Conservation (phyloP, 2,113 vertebrate genomes). For the Connochaetes taurinus region DNA sequence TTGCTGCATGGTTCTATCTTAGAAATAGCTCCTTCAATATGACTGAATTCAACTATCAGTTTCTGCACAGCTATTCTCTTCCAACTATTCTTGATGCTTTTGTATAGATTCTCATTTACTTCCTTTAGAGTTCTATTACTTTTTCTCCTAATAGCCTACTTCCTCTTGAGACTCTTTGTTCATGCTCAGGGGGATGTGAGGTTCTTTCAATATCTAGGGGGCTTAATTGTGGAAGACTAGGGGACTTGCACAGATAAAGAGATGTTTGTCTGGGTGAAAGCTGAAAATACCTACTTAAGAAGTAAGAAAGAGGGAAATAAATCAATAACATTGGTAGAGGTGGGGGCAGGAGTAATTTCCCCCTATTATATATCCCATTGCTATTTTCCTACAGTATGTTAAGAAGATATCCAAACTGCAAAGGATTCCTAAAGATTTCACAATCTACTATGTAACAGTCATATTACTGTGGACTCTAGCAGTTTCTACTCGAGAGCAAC, state of each 20-base stretch:
- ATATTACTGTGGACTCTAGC: neutral
- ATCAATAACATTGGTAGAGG: neutral
- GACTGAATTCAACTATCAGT: slow-evolving; percentile 3
- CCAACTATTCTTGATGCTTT: slow-evolving; percentile 21
- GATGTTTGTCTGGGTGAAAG: slow-evolving; percentile 18
- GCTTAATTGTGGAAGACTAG: slow-evolving; percentile 31
- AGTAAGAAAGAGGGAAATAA: slow-evolving; percentile 19
- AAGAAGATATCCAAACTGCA: slow-evolving; percentile 28
- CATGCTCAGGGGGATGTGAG: neutral
- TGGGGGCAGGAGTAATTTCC: neutral
- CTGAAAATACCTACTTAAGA: slow-evolving; percentile 20
- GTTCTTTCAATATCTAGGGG: neutral
- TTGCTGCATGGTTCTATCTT: neutral
- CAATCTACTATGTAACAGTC: neutral
- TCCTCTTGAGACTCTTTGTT: slow-evolving; percentile 13
- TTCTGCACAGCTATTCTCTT: slow-evolving; percentile 3
- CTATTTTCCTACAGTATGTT: neutral
- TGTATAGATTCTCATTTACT: neutral
- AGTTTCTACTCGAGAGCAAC: slow-evolving; percentile 9
- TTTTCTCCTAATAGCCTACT: slow-evolving; percentile 23
- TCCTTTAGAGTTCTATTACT: neutral
- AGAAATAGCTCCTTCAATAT: slow-evolving; percentile 2
- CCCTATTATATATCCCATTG: neutral
- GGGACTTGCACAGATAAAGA: neutral
- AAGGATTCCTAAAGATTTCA: neutral